Conservation (phyloP, 2,113 vertebrate genomes). For the Zosterops japonicus region DNA sequence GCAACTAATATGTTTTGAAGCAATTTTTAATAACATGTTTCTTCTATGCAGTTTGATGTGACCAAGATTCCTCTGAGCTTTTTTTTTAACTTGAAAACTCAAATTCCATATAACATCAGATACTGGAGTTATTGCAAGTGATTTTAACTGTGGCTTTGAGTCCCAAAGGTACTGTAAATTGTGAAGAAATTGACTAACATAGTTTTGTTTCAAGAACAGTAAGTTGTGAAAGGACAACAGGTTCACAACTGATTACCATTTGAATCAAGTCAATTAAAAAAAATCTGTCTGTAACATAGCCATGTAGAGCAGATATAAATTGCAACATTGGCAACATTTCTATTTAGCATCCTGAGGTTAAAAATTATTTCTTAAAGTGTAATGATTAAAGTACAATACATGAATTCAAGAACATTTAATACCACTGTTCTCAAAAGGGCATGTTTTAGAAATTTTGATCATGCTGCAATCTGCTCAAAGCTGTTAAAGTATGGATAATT, state of each 20-base stretch:
- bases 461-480: constrained; percentile 70
- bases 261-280: constrained; percentile 1
- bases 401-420: constrained; percentile 59
- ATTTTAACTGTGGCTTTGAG: not conserved
- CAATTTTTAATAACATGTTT: not conserved
- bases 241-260: not conserved
- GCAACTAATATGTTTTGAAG: not conserved
- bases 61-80: not conserved
- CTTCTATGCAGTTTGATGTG: not conserved
- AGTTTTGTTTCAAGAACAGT: not conserved
- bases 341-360: constrained; percentile 11
- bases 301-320: not conserved
- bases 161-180: constrained; percentile 16
- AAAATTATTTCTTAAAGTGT: constrained; percentile 54
- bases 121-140: not conserved
- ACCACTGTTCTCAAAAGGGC: constrained; percentile 49
- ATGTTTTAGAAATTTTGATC: constrained; percentile 73
- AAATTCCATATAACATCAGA: not conserved
- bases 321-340: not conserved
- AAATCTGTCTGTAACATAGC: not conserved
- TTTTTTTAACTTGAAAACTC: not conserved
- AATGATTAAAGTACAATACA: constrained; percentile 36
- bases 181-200: not conserved
- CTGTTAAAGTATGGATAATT: constrained; percentile 81
- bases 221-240: constrained; percentile 1